Percentiles rank a stretch among this genome's conserved stretches.
These are phyloP conservation scores for Reticulitermes lucifugus DNA, from an alignment of 2,888 invertebrate species.

Conservation along the genomic window DNA sequence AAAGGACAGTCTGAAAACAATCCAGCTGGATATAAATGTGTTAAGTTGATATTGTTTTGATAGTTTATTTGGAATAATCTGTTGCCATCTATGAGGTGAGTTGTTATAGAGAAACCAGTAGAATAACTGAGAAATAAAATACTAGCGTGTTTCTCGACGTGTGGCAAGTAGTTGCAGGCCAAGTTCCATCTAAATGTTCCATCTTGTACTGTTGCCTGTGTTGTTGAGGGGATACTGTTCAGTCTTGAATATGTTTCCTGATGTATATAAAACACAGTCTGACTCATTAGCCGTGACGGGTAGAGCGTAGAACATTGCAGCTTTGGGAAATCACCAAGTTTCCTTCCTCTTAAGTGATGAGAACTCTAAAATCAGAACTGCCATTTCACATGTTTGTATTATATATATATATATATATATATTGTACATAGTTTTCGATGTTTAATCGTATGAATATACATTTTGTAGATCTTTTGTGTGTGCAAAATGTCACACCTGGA, in stretches of 20 bases:
- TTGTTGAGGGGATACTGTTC: not conserved
- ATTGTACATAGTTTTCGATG: not conserved
- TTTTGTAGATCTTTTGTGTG: conserved; percentile 22
- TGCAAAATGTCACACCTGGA: conserved; percentile 11
- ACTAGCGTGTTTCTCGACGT: too few relatives aligned
- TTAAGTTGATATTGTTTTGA: not conserved
- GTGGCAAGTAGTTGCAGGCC: not conserved
- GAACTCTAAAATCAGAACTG: conserved; percentile 29
- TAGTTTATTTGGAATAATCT: not conserved
- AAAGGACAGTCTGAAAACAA: too few relatives aligned
- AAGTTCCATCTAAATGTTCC: conserved; percentile 14
- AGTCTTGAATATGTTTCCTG: not conserved
- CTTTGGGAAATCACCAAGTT: not conserved
- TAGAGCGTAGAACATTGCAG: not conserved
- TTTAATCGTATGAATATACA: not conserved
- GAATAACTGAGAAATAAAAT: not conserved
- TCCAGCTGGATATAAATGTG: not conserved
- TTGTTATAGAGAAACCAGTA: not conserved
- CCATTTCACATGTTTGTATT: conserved; percentile 32
- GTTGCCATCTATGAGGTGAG: not conserved
- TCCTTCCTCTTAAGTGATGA: not conserved
- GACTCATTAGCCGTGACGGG: not conserved
- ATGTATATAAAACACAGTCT: not conserved
- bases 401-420: not conserved
- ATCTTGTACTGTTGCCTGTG: not conserved